Evolutionary conservation across 2,888 invertebrate species (phyloP).

Genomic region (Microdon myrmicae): DNA sequence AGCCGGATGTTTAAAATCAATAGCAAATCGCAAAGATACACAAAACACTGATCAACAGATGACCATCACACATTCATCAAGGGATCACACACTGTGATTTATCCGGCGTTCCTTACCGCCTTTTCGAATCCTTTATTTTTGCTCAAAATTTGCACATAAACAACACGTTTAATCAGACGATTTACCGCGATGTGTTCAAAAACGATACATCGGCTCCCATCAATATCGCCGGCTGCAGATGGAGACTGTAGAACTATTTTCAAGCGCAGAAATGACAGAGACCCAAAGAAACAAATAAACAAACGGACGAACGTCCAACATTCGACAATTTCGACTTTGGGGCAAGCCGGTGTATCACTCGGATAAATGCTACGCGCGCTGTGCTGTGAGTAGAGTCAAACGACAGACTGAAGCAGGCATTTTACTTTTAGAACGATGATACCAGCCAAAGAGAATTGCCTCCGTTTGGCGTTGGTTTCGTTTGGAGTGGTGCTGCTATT

Average conservation of each 20-base stretch:
- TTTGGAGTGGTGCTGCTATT: too few species aligned
- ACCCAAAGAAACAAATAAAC: constrained; percentile 7
- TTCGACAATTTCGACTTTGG: constrained; percentile 15
- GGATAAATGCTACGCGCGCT: constrained; percentile 48
- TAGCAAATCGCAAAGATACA: constrained; percentile 21
- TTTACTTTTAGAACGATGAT: constrained; percentile 62
- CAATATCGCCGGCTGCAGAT: neutral
- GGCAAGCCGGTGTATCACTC: constrained; percentile 42
- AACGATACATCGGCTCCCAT: constrained; percentile 2
- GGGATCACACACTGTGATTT: constrained; percentile 20
- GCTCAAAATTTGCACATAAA: constrained; percentile 28
- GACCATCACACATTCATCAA: constrained; percentile 37
- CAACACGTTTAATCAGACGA: constrained; percentile 10
- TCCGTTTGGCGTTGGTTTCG: constrained; percentile 45
- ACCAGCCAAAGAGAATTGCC: constrained; percentile 55
- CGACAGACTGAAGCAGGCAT: constrained; percentile 66
- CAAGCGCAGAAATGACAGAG: too few species aligned
- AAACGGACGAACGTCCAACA: neutral
- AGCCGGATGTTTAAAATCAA: neutral
- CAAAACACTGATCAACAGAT: constrained; percentile 34
- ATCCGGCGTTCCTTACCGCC: neutral
- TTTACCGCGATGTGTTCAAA: constrained; percentile 5
- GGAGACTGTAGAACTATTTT: too few species aligned
- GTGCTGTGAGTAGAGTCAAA: constrained; percentile 61
- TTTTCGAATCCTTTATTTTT: constrained; percentile 12